Percentiles rank a stretch among this genome's conserved stretches.
These are phyloP conservation scores for Agrilus cyanescens DNA, from an alignment of 2,888 invertebrate genomes.

Conservation along the genomic window DNA sequence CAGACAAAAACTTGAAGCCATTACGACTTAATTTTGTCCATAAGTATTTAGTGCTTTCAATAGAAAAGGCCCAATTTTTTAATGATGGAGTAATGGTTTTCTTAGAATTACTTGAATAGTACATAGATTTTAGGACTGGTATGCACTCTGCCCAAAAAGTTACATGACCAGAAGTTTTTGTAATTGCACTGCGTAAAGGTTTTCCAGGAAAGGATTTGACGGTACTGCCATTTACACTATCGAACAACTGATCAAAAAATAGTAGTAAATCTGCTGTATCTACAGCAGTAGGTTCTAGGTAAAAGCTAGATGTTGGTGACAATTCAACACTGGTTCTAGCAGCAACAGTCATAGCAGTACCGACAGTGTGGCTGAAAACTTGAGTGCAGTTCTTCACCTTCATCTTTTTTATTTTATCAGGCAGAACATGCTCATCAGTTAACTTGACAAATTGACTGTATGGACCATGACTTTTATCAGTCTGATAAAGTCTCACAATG, in stretches of 20 bases:
- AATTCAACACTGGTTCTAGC: neutral
- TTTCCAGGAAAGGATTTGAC: neutral
- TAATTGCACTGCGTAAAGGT: neutral
- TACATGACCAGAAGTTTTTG: neutral
- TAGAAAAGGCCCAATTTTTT: no score
- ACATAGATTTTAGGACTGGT: neutral
- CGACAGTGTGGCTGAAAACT: constrained; percentile 1
- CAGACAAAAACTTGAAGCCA: constrained; percentile 6
- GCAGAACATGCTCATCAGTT: no score
- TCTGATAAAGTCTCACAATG: constrained; percentile 3
- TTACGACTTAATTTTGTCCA: no score
- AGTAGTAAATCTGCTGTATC: neutral
- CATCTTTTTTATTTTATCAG: constrained; percentile 7
- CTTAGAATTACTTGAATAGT: neutral
- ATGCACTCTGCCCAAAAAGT: no score
- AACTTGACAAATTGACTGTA: constrained; percentile 4
- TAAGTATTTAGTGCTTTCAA: no score
- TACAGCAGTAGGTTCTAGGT: neutral
- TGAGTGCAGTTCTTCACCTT: constrained; percentile 5
- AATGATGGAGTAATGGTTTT: neutral
- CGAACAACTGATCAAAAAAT: constrained; percentile 1
- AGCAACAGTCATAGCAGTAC: constrained; percentile 1
- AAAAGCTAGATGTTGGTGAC: neutral
- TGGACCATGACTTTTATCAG: constrained; percentile 3
- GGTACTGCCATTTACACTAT: neutral